Conservation (phyloP, 2,797 vertebrate genomes). For the Diceros bicornis region DNA sequence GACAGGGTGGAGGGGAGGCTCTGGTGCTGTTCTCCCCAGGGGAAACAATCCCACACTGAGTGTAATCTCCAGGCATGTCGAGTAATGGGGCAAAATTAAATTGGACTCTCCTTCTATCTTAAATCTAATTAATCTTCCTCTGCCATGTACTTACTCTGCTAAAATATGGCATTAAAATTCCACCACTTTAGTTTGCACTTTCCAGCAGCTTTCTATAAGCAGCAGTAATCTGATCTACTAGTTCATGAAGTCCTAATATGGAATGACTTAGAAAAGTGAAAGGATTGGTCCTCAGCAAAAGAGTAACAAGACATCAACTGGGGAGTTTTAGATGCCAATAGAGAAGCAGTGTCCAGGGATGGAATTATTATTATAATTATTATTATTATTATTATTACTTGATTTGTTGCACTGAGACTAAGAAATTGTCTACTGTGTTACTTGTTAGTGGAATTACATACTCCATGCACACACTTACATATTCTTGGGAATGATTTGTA, state of each 20-base stretch:
- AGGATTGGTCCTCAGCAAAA: constrained; percentile 39
- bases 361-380: not conserved
- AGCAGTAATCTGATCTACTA: constrained; percentile 70
- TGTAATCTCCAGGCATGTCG: constrained; percentile 77
- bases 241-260: constrained; percentile 74
- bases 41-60: constrained; percentile 76
- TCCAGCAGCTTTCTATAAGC: constrained; percentile 72
- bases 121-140: constrained; percentile 82
- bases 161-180: constrained; percentile 78
- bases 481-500: constrained; percentile 15
- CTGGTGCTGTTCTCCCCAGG: constrained; percentile 3
- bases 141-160: constrained; percentile 58
- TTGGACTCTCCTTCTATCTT: constrained; percentile 76
- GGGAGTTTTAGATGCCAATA: constrained; percentile 62
- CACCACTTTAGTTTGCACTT: constrained; percentile 67
- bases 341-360: not conserved
- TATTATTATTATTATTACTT: not conserved
- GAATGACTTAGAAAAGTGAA: constrained; percentile 73
- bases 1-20: not conserved
- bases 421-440: constrained; percentile 13
- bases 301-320: constrained; percentile 12
- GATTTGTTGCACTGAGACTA: not conserved
- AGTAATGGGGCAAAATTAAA: constrained; percentile 79
- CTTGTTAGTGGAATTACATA: constrained; percentile 18
- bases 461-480: not conserved